phyloP scores from a whole-genome alignment of 1,140 invertebrate genomes.

The Paralvinella palmiformis region DNA sequence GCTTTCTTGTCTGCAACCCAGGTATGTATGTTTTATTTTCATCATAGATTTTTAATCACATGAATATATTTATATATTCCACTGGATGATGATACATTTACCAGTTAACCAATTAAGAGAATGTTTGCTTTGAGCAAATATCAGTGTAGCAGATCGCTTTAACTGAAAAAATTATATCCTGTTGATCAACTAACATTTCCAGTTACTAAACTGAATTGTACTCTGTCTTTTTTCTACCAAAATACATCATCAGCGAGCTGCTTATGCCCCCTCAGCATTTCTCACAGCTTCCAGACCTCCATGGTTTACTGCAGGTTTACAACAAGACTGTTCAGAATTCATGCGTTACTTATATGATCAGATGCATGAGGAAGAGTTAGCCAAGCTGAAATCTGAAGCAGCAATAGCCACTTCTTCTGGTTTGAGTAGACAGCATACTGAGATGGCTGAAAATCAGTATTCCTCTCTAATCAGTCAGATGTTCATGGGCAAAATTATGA shows the following conservation, averaged over 20 bases:
- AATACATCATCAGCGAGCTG: conserved; percentile 32
- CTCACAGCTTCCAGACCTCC: conserved; percentile 62
- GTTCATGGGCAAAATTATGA: conserved; percentile 68
- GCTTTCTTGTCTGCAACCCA: no score
- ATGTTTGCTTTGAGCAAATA: no score
- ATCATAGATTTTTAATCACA: no score
- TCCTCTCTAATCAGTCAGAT: conserved; percentile 58
- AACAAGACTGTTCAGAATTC: conserved; percentile 85
- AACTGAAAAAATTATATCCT: no score
- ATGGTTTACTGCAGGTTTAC: conserved; percentile 67
- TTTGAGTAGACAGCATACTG: conserved; percentile 17
- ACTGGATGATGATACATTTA: no score
- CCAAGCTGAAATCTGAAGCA: conserved; percentile 19
- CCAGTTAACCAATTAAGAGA: no score
- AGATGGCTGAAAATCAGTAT: conserved; percentile 21
- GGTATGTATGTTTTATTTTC: no score
- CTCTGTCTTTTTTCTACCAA: background rate
- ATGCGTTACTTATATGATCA: conserved; percentile 66
- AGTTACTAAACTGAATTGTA: background rate
- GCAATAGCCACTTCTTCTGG: no score
- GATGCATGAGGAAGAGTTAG: conserved; percentile 63
- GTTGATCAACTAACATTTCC: no score
- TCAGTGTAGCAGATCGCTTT: no score
- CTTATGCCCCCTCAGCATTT: conserved; percentile 64
- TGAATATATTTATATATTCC: no score